Evolutionary conservation across 2,797 vertebrate species (phyloP), one percentile per base, ranked within the genome.

Genomic region (Periparus ater): DNA sequence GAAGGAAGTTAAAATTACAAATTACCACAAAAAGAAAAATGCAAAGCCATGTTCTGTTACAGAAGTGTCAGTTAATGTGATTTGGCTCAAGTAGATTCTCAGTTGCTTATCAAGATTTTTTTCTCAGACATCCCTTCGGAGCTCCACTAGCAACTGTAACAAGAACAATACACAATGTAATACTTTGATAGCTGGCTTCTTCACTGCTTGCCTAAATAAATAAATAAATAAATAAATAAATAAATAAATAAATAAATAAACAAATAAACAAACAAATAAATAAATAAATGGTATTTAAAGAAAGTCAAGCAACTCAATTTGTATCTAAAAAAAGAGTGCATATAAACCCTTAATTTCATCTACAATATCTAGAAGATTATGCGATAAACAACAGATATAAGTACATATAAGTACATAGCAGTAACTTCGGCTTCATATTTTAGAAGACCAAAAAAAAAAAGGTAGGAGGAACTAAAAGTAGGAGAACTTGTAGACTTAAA

Each of bases 51-150:
- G 32, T 51, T 50, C 53, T 76, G 63, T 86, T 89, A 88, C 76
- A 75, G 60, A 91, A 75, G 9, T 3, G n/a, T 34, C 40, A 74
- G 73, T 47, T 83, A 84, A 86, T 44, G 48, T 48, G 68, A 93
- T 89, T 91, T 34, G 34, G 44, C 51, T 87, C 85, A 95, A 92
- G 79, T 50, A 74, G 36, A 77, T 74, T 85, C 88, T 77, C 95
- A 83, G 89, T 55, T 90, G 79, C 88, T 92, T 65, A 78, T 32
- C 61, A 90, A 78, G 70, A 48, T 81, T 95, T 72, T 72, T 88
- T 67, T 65, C 60, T 81, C 94, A 94, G 47, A 62, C 13, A 40
- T 32, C 36, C 12, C 32, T 70, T 48, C 17, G 85, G 78, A 30
- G 81, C 47, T 60, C 55, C 78, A 58, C 42, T 20, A 71, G 80